A percentile compares a stretch with the other conserved stretches of the same genome.
Evolutionary conservation across 2,797 vertebrate species (phyloP).

Genomic region (Parauchenoglanis punctatus): DNA sequence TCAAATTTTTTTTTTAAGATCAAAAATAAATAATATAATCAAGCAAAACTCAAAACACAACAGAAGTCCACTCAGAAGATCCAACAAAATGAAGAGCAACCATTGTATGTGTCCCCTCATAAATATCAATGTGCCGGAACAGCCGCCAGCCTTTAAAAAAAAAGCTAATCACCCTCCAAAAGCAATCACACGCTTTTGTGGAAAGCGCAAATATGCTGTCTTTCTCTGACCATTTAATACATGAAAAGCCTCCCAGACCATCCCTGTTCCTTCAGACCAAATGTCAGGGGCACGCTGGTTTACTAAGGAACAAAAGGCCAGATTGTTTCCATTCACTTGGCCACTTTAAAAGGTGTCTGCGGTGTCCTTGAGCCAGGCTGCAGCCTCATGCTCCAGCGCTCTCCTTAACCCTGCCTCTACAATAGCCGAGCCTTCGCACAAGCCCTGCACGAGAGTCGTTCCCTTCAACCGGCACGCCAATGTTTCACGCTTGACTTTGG

Average conservation of each 20-base stretch:
- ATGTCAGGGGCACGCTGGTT: conserved; percentile 59
- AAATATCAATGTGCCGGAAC: conserved; percentile 55
- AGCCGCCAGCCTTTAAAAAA: conserved; percentile 7
- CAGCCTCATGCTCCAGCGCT: conserved; percentile 70
- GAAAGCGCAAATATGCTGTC: conserved; percentile 63
- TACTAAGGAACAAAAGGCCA: conserved; percentile 62
- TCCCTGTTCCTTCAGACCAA: conserved; percentile 53
- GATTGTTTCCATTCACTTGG: conserved; percentile 74
- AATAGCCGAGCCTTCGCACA: conserved; percentile 76
- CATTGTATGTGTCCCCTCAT: conserved; percentile 21
- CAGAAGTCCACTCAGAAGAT: not conserved
- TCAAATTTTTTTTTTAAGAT: not conserved
- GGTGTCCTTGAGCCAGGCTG: conserved; percentile 65
- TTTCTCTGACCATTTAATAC: conserved; percentile 44
- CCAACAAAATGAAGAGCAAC: conserved; percentile 16
- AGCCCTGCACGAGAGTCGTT: conserved; percentile 59
- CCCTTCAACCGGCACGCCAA: conserved; percentile 30
- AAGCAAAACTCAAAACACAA: not conserved
- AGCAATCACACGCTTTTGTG: conserved; percentile 61
- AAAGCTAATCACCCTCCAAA: conserved; percentile 51
- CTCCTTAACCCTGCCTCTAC: conserved; percentile 76
- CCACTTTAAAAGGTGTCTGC: conserved; percentile 69
- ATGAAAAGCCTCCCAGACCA: conserved; percentile 17
- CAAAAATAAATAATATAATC: not conserved
- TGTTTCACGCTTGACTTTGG: conserved; percentile 37